Conservation (phyloP, 2,797 vertebrate species). For the Pagetopsis macropterus region DNA sequence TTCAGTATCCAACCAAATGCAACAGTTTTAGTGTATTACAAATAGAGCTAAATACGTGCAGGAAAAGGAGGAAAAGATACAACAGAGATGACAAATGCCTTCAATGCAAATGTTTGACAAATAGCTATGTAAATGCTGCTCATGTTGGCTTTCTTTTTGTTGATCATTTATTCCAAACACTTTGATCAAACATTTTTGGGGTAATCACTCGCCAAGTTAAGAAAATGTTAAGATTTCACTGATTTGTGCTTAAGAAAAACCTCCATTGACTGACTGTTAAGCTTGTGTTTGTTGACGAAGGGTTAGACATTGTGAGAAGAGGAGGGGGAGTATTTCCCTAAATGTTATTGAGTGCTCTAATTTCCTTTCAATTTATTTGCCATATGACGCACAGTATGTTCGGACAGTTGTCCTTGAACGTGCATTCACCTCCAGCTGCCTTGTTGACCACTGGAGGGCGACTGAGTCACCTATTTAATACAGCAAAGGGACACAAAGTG, state of each 20-base stretch:
- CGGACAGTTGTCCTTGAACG: conserved; percentile 5
- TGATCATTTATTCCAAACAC: neutral
- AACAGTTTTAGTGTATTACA: neutral
- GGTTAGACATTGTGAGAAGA: conserved; percentile 8
- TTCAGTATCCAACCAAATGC: neutral
- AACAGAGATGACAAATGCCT: neutral
- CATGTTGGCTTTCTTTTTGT: neutral
- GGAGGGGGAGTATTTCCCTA: conserved; percentile 2
- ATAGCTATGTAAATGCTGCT: neutral
- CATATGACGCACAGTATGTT: neutral
- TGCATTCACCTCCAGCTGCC: conserved; percentile 6
- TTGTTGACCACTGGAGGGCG: conserved; percentile 61
- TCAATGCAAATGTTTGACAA: neutral
- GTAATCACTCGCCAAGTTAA: neutral
- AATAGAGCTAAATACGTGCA: neutral
- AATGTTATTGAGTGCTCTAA: neutral
- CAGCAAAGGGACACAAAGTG: neutral
- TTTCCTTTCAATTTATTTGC: neutral
- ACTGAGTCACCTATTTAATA: conserved; percentile 36
- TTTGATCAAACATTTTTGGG: neutral
- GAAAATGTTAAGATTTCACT: neutral
- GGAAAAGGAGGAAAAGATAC: conserved; percentile 7
- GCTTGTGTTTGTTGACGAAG: neutral
- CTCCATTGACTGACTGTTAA: neutral
- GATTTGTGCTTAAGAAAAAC: neutral